phyloP scores from a whole-genome alignment of 1,140 invertebrate genomes.

The Babylonia areolata region DNA sequence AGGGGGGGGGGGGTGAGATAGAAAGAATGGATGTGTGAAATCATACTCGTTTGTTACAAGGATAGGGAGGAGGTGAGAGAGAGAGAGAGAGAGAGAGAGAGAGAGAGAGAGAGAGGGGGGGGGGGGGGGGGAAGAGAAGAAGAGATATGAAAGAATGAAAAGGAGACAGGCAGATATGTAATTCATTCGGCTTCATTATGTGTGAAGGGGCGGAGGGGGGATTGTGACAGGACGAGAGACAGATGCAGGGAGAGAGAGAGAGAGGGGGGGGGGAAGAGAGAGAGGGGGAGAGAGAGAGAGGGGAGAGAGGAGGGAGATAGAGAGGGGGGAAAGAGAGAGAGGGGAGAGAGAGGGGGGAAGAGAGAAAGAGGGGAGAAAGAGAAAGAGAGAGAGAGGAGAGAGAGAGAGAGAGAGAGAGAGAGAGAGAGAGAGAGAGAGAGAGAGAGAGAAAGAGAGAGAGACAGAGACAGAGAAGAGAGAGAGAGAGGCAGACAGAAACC shows the following conservation, averaged over 20 bases:
- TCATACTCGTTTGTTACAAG: no score
- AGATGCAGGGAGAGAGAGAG: constrained; percentile 15
- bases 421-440: constrained; percentile 7
- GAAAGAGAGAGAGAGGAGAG: background rate
- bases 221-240: constrained; percentile 7
- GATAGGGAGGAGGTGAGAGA: no score
- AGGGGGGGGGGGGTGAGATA: no score
- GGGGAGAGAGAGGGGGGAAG: background rate
- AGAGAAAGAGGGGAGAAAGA: background rate
- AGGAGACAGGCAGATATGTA: no score
- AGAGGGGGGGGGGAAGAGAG: constrained; percentile 5
- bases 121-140: no score
- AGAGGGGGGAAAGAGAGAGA: background rate
- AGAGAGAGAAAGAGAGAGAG: background rate
- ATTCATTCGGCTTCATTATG: no score
- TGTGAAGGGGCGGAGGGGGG: background rate
- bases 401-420: constrained; percentile 7
- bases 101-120: no score
- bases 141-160: no score
- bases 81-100: no score
- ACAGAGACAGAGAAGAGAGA: no score
- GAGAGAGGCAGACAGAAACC: no score
- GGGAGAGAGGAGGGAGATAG: background rate
- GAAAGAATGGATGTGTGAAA: no score
- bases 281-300: background rate